Conservation (phyloP, 1,140 invertebrate genomes). For the Drosophila trapezifrons region DNA sequence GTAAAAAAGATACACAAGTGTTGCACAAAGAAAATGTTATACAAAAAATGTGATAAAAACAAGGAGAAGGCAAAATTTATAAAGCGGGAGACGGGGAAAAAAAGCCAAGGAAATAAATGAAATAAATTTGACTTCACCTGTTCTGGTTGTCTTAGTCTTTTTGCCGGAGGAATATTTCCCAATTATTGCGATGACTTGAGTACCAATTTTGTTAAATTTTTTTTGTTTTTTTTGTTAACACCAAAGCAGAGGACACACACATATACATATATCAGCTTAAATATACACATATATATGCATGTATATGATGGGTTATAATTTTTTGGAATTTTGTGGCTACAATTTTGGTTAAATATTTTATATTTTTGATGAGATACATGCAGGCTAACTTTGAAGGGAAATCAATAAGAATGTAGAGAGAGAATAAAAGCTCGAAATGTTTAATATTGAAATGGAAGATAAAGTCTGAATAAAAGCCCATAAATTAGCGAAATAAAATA, state of each 20-base stretch:
- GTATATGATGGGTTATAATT: conserved; percentile 34
- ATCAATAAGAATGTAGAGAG: conserved; percentile 13
- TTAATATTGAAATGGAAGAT: not conserved
- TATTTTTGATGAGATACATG: conserved; percentile 27
- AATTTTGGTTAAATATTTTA: conserved; percentile 32
- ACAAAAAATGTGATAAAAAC: not conserved
- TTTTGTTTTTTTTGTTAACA: conserved; percentile 11
- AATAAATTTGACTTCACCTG: conserved; percentile 61
- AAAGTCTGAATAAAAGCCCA: conserved; percentile 3
- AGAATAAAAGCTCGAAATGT: not conserved
- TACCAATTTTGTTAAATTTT: conserved; percentile 33
- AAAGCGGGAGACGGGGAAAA: not conserved
- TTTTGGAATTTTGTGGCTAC: conserved; percentile 56
- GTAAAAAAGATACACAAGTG: conserved; percentile 3
- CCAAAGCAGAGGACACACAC: conserved; percentile 40
- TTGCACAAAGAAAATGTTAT: not conserved
- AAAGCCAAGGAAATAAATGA: conserved; percentile 17
- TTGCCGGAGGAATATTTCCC: conserved; percentile 14
- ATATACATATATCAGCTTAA: conserved; percentile 52
- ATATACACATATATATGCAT: conserved; percentile 55
- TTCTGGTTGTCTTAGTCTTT: conserved; percentile 26
- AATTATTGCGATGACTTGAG: conserved; percentile 21
- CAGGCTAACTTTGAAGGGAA: conserved; percentile 14
- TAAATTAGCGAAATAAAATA: conserved; percentile 18
- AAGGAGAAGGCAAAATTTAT: not conserved